A percentile compares a stretch with the other conserved stretches of the same genome.
These are phyloP conservation scores for Leptopterna dolabrata DNA, from an alignment of 2,888 invertebrate species.

Conservation along the genomic window DNA sequence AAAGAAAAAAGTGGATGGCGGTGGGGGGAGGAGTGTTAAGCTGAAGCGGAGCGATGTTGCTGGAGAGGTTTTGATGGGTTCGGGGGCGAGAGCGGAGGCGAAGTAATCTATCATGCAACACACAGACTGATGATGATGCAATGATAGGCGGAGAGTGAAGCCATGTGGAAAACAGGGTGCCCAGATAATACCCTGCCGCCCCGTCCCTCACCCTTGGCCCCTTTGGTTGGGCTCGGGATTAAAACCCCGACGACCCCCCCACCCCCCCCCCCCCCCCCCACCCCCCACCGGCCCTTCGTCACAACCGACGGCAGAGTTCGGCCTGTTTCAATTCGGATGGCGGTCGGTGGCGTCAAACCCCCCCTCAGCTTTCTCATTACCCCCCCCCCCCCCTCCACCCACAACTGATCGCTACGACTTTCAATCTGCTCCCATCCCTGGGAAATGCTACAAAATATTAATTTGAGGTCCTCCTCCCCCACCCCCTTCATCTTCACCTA, in stretches of 20 bases:
- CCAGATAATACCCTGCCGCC: slow-evolving; percentile 50
- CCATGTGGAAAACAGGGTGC: slow-evolving; percentile 56
- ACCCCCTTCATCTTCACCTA: too few species aligned
- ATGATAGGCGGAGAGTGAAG: slow-evolving; percentile 57
- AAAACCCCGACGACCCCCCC: background rate
- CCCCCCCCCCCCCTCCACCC: background rate
- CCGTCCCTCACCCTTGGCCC: background rate
- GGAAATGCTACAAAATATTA: slow-evolving; percentile 50
- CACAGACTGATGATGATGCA: slow-evolving; percentile 57
- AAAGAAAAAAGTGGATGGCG: background rate
- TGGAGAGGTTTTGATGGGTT: background rate
- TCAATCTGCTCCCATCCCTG: slow-evolving; percentile 37
- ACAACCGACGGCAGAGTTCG: too few species aligned
- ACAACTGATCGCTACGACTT: slow-evolving; percentile 34
- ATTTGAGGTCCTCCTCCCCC: slow-evolving; percentile 10
- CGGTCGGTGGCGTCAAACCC: slow-evolving; percentile 41
- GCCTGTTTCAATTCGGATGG: slow-evolving; percentile 55
- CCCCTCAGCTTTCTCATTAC: slow-evolving; percentile 55
- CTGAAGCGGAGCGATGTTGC: background rate
- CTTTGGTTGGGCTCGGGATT: slow-evolving; percentile 1
- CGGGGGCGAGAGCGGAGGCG: slow-evolving; percentile 37
- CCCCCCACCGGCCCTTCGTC: background rate
- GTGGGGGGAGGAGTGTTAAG: background rate
- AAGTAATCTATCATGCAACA: slow-evolving; percentile 57
- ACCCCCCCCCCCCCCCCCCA: background rate